phyloP scores from a whole-genome alignment of 2,888 invertebrate genomes.

The Anaspis maculata region DNA sequence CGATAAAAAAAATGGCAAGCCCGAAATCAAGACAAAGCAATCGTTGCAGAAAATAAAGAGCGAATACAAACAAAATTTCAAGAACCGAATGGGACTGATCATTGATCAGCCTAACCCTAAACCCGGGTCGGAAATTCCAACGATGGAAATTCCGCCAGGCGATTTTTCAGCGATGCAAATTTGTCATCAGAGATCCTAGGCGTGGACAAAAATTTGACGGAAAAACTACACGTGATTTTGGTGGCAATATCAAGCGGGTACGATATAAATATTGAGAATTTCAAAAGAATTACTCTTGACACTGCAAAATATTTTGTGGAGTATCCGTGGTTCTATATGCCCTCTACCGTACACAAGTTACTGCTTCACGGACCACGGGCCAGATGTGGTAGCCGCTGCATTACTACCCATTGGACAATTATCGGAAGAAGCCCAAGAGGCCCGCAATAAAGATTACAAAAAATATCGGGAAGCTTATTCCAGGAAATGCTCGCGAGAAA shows the following conservation, averaged over 20 bases:
- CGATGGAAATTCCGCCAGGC: not conserved
- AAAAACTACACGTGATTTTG: not conserved
- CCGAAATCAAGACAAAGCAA: not conserved
- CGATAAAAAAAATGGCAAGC: not conserved
- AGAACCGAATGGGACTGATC: not conserved
- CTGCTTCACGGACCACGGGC: not conserved
- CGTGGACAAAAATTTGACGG: not conserved
- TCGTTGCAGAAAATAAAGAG: not conserved
- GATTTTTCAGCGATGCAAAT: not conserved
- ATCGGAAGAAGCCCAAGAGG: too few species aligned
- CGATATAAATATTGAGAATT: not conserved
- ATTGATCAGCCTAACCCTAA: not conserved
- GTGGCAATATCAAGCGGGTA: not conserved
- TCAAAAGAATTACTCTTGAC: not conserved
- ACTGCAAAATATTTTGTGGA: not conserved
- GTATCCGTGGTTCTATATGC: not conserved
- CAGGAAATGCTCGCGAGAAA: too few species aligned
- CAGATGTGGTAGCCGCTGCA: not conserved
- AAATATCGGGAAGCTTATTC: too few species aligned
- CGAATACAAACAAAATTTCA: not conserved
- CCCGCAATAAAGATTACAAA: too few species aligned
- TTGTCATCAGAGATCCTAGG: not conserved
- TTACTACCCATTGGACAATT: too few species aligned
- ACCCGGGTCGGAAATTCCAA: not conserved
- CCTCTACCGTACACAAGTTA: not conserved